Evolutionary conservation across 2,113 vertebrate genomes (phyloP).

Genomic region (Nothocercus julius): DNA sequence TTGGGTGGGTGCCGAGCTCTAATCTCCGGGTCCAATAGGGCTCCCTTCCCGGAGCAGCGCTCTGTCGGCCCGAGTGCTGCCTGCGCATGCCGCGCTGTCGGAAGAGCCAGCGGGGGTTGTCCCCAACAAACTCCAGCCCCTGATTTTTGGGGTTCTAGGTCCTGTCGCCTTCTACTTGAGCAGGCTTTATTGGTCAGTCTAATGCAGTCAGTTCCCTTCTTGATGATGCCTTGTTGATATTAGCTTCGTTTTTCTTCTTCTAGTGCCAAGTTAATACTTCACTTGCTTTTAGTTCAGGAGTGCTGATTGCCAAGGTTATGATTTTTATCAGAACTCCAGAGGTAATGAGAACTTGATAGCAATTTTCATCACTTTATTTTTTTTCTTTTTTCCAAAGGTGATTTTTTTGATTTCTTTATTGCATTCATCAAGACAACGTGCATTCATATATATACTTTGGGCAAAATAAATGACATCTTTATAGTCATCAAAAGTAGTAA

Average conservation of each 20-base stretch:
- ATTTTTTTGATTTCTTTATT: not conserved
- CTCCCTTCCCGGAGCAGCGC: not conserved
- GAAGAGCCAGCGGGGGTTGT: too few relatives aligned
- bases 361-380: slow-evolving; percentile 16
- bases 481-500: not conserved
- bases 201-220: not conserved
- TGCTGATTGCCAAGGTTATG: slow-evolving; percentile 8
- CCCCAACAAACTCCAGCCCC: not conserved
- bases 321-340: slow-evolving; percentile 9
- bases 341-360: slow-evolving; percentile 39
- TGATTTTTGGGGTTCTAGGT: not conserved
- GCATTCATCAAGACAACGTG: slow-evolving; percentile 15
- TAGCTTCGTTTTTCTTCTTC: not conserved
- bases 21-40: not conserved
- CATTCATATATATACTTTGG: not conserved
- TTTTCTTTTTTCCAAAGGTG: not conserved
- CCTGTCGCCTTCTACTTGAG: not conserved
- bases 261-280: not conserved
- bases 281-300: not conserved
- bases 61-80: accelerated
- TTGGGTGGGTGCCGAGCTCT: not conserved
- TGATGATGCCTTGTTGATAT: not conserved
- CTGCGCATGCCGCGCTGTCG: accelerated
- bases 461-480: not conserved
- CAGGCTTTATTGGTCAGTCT: not conserved